Evolutionary conservation across 1,140 invertebrate species (phyloP).

Genomic region (Periplaneta americana): DNA sequence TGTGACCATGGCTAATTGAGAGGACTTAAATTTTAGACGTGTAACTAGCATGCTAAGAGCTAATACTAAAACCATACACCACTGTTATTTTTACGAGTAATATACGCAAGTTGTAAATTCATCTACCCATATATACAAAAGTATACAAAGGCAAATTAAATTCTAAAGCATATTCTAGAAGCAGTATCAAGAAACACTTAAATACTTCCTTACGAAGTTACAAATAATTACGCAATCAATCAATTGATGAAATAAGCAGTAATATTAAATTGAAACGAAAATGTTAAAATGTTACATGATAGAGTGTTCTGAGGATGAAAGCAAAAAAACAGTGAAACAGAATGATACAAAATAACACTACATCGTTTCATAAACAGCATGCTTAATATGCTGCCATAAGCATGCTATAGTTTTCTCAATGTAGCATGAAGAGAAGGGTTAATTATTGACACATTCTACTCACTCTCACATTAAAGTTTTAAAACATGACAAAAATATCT

Average conservation of each 20-base stretch:
- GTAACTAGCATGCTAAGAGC: background rate
- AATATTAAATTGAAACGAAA: too few species aligned
- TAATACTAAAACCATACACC: background rate
- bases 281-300: too few species aligned
- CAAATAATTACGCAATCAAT: background rate
- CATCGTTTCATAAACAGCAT: background rate
- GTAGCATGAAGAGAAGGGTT: background rate
- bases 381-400: background rate
- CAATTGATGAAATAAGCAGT: background rate
- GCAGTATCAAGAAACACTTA: too few species aligned
- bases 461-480: background rate
- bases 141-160: background rate
- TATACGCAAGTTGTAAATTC: too few species aligned
- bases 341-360: too few species aligned
- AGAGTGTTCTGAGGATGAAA: too few species aligned
- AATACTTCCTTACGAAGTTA: too few species aligned
- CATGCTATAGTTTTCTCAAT: background rate
- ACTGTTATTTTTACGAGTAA: background rate
- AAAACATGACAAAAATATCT: background rate
- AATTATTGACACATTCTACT: background rate
- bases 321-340: too few species aligned
- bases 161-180: background rate
- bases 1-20: background rate
- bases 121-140: too few species aligned
- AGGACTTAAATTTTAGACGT: background rate